Base-by-base conservation (phyloP, 2,888 invertebrate genomes). In the Biston stratarius region DNA sequence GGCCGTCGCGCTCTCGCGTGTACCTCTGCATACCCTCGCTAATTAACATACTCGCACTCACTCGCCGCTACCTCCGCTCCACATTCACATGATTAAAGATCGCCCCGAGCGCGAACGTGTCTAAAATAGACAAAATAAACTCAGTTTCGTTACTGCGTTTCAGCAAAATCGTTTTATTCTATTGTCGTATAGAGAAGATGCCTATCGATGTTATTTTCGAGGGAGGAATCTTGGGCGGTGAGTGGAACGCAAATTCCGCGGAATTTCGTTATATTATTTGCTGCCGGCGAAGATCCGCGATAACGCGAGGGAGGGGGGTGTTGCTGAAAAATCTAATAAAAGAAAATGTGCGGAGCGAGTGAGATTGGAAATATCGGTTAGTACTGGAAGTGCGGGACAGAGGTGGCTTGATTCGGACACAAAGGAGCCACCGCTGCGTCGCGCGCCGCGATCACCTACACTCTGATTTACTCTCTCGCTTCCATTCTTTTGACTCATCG, bases 211-310 rank as follows among this genome's bases (percentile, higher is more conserved):
- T 82, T 82, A 80, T 82, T 82, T 70, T 76, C 71, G 66, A 56
- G 73, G 71, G 70, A 60, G 73, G 74, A 77, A 77, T 74, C 71
- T 61, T 70, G 69, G 74, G 74, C 74, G 78, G 75, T 77, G 79
- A 76, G 74, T 75, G 77, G 79, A 82, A 87, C 83, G 84, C 83
- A 88, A 89, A 90, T 88, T 89, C 81, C 71, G 84, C 83, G 78
- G 85, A 87, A 86, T 89, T 83, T 85, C 82, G 83, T 88, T 89
- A 86, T 87, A 84, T 86, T 87, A 88, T 90, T 88, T 85, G 86
- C 81, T 85, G 83, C 79, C 84, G 81, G 76, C 77, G 80, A 80
- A 84, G 83, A 88, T 86, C 80, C 79, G 75, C 80, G 85, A 87
- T 86, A 88, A 83, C 80, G 80, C 75, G 78, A 76, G 72, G 70